Evolutionary conservation across 30 jellyfish, hydroid and myxozoan species (phyloP), one percentile per base, ranked within the genome.

Genomic region (Phacellophora camtschatica): DNA sequence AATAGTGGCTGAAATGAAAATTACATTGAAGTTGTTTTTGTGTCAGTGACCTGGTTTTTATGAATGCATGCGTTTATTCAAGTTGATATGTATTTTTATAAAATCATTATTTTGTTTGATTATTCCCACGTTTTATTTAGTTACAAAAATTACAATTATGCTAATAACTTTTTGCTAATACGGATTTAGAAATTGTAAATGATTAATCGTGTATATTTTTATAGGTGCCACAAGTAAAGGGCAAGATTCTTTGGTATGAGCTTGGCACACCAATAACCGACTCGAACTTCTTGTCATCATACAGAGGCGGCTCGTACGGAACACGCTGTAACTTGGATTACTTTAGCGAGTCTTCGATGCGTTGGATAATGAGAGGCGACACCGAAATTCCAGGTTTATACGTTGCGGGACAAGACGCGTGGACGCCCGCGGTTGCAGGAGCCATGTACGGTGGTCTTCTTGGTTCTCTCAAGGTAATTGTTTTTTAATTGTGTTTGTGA

Each of bases 381-480:
- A 88, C 97, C 13, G 97, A 88, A 54, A 81, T 88, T 1, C 56
- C 48, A 18, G 89, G 89, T 9, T 67, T 88, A 58, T 88, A 59
- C 76, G 81, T 82, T 77, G 97, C 97, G 3, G 97, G 97, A 6
- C 97, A 88, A 56, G 97, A 88, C 77, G 97, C 97, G 1, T 88
- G 97, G 97, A 88, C 97, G 30, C 97, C 97, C 6, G 97, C 97
- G 4, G 97, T 88, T 32, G 97, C 97, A 18, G 97, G 97, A 10
- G 97, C 97, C 4, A 88, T 88, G 97, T 88, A 88, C 64, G 97
- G 97, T 19, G 97, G 97, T 11, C 75, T 88, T 11, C 82, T 88
- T 3, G 97, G 95, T 25, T 80, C 97, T 18, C 62, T 88, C 24
- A 88, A 80, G 97, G 97, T 80, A 45, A 18, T 39, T 4, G 12